Percentiles rank a stretch among this genome's conserved stretches.
These are phyloP conservation scores for Drosophila parabipectinata DNA, from an alignment of 1,140 invertebrate genomes.

Conservation along the genomic window DNA sequence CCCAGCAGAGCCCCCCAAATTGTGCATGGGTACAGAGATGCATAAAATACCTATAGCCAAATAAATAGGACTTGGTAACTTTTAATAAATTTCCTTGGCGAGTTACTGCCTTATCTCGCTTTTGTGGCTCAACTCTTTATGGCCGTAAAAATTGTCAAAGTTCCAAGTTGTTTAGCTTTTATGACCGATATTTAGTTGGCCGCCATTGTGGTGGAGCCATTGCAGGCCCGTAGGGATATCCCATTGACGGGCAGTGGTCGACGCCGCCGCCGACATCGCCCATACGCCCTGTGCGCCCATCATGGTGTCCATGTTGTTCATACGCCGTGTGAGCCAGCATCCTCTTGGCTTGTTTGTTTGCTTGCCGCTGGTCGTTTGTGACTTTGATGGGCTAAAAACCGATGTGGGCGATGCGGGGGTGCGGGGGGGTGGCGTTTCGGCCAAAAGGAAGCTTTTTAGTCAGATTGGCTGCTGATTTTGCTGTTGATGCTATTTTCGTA, in stretches of 20 bases:
- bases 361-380: constrained; percentile 39
- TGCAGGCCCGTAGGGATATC: not conserved
- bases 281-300: constrained; percentile 41
- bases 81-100: not conserved
- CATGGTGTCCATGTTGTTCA: not conserved
- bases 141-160: not conserved
- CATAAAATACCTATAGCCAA: not conserved
- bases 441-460: constrained; percentile 27
- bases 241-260: constrained; percentile 14
- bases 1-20: not conserved
- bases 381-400: constrained; percentile 61
- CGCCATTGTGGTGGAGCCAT: constrained; percentile 7
- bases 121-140: not conserved
- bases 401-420: constrained; percentile 12
- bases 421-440: not conserved
- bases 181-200: not conserved
- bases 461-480: constrained; percentile 49
- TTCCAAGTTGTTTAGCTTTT: not conserved
- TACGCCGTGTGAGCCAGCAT: constrained; percentile 14
- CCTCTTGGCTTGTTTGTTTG: constrained; percentile 54
- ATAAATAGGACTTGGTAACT: not conserved
- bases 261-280: constrained; percentile 22
- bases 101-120: too few relatives aligned
- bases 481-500: constrained; percentile 68
- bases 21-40: not conserved